phyloP scores from a whole-genome alignment of 2,113 vertebrate genomes.

The Megaceryle torquata region DNA sequence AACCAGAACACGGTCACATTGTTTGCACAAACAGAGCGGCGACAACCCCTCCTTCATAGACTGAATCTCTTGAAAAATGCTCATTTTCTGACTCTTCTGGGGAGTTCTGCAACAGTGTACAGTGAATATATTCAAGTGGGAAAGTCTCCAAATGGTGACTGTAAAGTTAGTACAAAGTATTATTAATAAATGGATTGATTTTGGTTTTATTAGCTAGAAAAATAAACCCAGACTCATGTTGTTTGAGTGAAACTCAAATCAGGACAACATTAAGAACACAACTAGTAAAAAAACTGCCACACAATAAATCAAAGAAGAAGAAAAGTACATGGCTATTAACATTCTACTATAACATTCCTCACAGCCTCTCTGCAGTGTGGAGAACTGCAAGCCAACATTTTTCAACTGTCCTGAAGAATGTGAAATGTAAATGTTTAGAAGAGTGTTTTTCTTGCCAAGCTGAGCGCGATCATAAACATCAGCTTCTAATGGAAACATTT shows the following conservation, averaged over 20 bases:
- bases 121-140: neutral
- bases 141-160: neutral
- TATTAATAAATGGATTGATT: conserved; percentile 32
- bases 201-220: conserved; percentile 36
- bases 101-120: neutral
- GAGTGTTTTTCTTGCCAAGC: conserved; percentile 64
- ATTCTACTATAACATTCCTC: conserved; percentile 37
- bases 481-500: conserved; percentile 54
- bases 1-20: rapidly evolving
- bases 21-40: neutral
- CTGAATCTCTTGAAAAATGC: neutral
- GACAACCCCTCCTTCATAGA: neutral
- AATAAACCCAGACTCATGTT: conserved; percentile 20
- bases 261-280: neutral
- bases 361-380: neutral
- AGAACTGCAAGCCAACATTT: conserved; percentile 50
- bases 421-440: conserved; percentile 71
- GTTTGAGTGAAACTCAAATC: neutral
- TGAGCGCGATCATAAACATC: conserved; percentile 64
- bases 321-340: neutral
- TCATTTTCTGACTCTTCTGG: neutral
- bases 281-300: conserved; percentile 12
- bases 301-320: conserved; percentile 57
- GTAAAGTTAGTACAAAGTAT: neutral
- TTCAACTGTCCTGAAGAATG: conserved; percentile 59